Conservation (phyloP, 2,888 invertebrate species). For the Cistogaster globosa region DNA sequence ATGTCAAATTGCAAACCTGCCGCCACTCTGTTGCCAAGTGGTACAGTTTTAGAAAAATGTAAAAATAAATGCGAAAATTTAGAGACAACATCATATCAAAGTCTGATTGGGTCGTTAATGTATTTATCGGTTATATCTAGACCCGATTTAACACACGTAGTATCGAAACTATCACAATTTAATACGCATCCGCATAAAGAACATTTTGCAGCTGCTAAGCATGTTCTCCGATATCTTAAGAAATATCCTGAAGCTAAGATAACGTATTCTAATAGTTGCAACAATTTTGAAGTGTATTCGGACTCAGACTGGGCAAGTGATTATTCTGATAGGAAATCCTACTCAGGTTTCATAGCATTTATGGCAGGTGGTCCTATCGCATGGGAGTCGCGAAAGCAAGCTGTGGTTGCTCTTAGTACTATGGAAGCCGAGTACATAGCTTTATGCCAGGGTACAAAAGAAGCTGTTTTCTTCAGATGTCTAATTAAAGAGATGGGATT, state of each 20-base stretch:
- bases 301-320: conserved; percentile 9
- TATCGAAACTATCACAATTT: conserved; percentile 19
- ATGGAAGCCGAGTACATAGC: conserved; percentile 29
- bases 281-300: not conserved
- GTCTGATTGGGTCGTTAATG: not conserved
- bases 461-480: not conserved
- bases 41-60: conserved; percentile 59
- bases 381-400: conserved; percentile 7
- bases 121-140: conserved; percentile 5
- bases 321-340: not conserved
- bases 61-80: conserved; percentile 28
- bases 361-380: conserved; percentile 7
- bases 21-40: conserved; percentile 53
- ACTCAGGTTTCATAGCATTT: not conserved
- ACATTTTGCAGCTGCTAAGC: not conserved
- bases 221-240: conserved; percentile 6
- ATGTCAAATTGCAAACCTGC: conserved; percentile 59
- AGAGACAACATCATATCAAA: not conserved
- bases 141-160: conserved; percentile 34
- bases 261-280: not conserved
- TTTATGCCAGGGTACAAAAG: conserved; percentile 2
- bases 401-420: not conserved
- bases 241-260: conserved; percentile 5
- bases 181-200: conserved; percentile 9
- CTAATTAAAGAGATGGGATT: too few species aligned